phyloP scores from a whole-genome alignment of 35 echinoderm and acorn worm genomes.

The Anneissia japonica region DNA sequence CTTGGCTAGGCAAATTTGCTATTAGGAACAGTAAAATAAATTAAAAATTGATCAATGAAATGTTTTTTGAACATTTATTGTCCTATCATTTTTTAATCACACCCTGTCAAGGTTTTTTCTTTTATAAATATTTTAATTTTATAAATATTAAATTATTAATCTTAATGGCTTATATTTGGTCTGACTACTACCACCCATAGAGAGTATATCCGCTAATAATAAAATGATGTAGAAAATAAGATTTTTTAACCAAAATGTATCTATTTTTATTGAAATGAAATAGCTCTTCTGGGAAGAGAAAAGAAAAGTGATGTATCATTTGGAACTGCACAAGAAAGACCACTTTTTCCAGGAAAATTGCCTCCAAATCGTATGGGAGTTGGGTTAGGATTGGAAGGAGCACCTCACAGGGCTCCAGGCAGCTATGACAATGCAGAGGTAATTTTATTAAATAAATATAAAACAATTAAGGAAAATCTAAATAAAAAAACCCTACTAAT shows the following conservation, averaged over 20 bases:
- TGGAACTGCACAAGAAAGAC: slow-evolving; percentile 73
- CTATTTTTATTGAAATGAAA: slow-evolving; percentile 7
- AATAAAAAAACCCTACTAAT: too few relatives aligned
- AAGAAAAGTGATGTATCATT: slow-evolving; percentile 93
- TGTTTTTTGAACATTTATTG: too few relatives aligned
- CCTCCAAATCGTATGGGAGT: slow-evolving; percentile 78
- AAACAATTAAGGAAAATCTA: too few relatives aligned
- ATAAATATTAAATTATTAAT: not conserved
- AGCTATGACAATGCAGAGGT: slow-evolving; percentile 96
- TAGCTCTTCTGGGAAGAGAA: slow-evolving; percentile 87
- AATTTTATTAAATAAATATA: not conserved
- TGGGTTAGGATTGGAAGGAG: slow-evolving; percentile 39
- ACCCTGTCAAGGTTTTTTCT: too few relatives aligned
- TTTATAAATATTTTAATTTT: not conserved
- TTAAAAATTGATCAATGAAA: too few relatives aligned
- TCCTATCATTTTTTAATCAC: too few relatives aligned
- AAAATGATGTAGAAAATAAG: not conserved
- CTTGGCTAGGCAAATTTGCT: too few relatives aligned
- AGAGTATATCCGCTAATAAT: not conserved
- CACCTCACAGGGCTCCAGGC: slow-evolving; percentile 74
- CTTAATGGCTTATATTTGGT: not conserved
- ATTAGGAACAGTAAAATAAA: too few relatives aligned
- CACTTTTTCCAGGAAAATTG: slow-evolving; percentile 76
- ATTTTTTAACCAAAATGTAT: not conserved
- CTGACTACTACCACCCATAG: too few relatives aligned